phyloP scores from a whole-genome alignment of 2,888 invertebrate species.

The Drosophila greeni region DNA sequence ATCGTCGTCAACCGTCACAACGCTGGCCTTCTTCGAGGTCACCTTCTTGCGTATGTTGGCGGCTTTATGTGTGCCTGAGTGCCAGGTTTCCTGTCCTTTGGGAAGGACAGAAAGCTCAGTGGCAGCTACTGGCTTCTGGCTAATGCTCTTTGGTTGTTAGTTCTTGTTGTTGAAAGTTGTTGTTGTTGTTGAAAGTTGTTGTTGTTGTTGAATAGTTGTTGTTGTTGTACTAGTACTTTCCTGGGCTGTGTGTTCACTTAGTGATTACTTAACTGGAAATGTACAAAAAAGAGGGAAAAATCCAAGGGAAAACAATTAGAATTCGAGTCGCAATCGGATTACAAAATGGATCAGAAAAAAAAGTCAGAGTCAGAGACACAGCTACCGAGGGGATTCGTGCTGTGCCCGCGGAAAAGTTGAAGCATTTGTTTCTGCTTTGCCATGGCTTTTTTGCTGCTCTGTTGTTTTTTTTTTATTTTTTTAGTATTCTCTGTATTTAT shows the following conservation, averaged over 20 bases:
- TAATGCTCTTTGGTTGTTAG: constrained; percentile 9
- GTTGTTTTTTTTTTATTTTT: too few relatives aligned
- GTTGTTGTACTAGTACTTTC: constrained; percentile 4
- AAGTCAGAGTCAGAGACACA: not conserved
- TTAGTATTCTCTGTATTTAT: constrained; percentile 1
- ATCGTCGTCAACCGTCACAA: constrained; percentile 68
- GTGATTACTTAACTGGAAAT: constrained; percentile 50
- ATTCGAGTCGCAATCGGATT: constrained; percentile 12
- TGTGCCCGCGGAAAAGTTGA: constrained; percentile 21
- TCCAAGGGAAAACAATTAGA: constrained; percentile 11
- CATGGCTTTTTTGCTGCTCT: constrained; percentile 18
- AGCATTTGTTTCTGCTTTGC: constrained; percentile 42
- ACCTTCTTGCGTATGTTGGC: constrained; percentile 71
- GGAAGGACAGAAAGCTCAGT: constrained; percentile 21
- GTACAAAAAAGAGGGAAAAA: constrained; percentile 6
- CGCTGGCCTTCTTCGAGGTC: constrained; percentile 69
- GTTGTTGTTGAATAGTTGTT: not conserved
- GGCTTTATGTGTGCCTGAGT: constrained; percentile 49
- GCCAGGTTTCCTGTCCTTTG: constrained; percentile 39
- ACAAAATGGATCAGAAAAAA: constrained; percentile 11
- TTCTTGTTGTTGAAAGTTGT: not conserved
- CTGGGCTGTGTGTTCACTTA: constrained; percentile 25
- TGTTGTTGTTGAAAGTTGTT: not conserved
- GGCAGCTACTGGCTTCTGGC: constrained; percentile 1
- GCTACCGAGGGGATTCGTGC: constrained; percentile 7